phyloP scores from a whole-genome alignment of 2,113 vertebrate genomes.

The Saimiri boliviensis region DNA sequence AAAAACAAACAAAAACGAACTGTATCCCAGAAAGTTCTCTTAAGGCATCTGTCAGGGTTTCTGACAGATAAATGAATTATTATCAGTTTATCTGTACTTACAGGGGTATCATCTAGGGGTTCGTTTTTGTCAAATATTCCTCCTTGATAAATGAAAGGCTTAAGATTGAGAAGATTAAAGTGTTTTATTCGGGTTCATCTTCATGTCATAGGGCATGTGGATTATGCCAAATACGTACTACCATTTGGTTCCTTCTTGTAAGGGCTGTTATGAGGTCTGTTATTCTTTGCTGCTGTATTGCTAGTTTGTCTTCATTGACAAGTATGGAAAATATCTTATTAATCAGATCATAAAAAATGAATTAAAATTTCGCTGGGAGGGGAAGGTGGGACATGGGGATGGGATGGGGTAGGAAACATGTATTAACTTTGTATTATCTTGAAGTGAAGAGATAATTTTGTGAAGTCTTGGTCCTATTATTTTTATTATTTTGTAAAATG shows the following conservation, averaged over 20 bases:
- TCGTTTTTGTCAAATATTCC: background rate
- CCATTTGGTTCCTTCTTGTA: constrained; percentile 17
- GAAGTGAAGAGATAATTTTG: constrained; percentile 22
- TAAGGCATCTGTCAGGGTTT: constrained; percentile 17
- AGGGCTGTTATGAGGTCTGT: background rate
- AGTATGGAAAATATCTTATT: background rate
- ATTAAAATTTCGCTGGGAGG: background rate
- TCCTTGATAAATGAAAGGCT: background rate
- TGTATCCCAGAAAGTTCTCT: background rate
- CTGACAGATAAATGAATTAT: background rate
- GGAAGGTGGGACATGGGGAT: background rate
- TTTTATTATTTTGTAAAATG: constrained; percentile 39
- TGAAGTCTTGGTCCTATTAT: constrained; percentile 12
- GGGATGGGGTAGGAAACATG: background rate
- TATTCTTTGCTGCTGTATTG: constrained; percentile 6
- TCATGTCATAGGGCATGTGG: background rate
- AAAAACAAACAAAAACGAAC: background rate
- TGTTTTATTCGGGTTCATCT: background rate
- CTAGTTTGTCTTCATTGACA: background rate
- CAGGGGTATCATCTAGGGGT: background rate
- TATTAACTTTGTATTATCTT: constrained; percentile 11
- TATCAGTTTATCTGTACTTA: background rate
- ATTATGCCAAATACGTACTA: background rate
- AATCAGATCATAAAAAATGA: constrained; percentile 32
- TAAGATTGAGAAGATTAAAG: background rate